These are phyloP conservation scores for Crax fasciolata DNA, from an alignment of 2,797 vertebrate genomes.

Conservation along the genomic window DNA sequence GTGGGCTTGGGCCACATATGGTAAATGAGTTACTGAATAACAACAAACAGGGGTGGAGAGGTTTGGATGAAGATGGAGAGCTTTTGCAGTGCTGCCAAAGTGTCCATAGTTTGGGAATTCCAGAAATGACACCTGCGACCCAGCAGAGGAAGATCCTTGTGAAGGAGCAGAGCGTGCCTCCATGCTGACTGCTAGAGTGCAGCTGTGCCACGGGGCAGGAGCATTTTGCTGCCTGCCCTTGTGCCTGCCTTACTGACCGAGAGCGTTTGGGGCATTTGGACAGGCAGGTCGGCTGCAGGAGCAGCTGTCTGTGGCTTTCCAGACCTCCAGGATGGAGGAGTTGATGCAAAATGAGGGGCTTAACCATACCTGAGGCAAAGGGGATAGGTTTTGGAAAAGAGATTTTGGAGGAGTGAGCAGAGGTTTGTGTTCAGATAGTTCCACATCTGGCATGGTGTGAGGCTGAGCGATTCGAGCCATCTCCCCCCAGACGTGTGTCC, in stretches of 20 bases:
- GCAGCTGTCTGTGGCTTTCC: not conserved
- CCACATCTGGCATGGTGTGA: conserved; percentile 18
- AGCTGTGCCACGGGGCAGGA: not conserved
- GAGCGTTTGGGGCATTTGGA: not conserved
- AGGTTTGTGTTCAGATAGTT: conserved; percentile 18
- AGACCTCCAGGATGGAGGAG: not conserved
- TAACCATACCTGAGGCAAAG: not conserved
- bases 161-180: not conserved
- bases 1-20: not conserved
- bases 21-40: not conserved
- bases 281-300: not conserved
- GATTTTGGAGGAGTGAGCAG: conserved; percentile 14
- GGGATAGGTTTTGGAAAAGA: not conserved
- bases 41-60: not conserved
- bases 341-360: conserved; percentile 29
- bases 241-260: not conserved
- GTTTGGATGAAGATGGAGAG: not conserved
- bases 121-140: accelerated
- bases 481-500: conserved; percentile 14
- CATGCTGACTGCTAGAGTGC: not conserved
- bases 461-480: conserved; percentile 33
- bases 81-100: not conserved
- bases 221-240: conserved; percentile 3
- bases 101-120: not conserved
- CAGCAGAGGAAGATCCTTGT: not conserved